A percentile compares a stretch with the other conserved stretches of the same genome.
phyloP scores from a whole-genome alignment of 2,888 invertebrate genomes.

The Epistrophe grossulariae region DNA sequence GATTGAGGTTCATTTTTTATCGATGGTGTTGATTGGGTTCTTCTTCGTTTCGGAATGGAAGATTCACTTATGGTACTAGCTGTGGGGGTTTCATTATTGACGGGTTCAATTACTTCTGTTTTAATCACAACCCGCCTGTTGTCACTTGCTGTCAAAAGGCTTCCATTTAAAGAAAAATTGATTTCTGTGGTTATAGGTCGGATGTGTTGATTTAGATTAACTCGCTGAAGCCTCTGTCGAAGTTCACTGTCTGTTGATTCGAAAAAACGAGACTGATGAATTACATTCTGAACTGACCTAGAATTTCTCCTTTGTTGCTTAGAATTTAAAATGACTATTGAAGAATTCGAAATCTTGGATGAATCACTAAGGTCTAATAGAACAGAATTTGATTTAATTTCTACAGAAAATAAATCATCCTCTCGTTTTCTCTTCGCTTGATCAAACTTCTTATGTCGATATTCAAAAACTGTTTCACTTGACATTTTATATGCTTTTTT shows the following conservation, averaged over 20 bases:
- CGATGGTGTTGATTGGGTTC: background rate
- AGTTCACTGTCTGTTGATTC: background rate
- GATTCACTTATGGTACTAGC: background rate
- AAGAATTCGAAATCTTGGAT: background rate
- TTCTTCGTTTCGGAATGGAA: background rate
- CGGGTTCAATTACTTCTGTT: background rate
- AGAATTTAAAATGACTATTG: background rate
- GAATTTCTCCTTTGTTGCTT: background rate
- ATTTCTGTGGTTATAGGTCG: background rate
- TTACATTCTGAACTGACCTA: background rate
- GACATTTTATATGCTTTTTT: background rate
- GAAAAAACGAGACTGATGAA: background rate
- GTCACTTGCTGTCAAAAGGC: background rate
- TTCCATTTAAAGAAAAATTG: background rate
- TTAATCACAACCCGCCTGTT: background rate
- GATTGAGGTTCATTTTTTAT: background rate
- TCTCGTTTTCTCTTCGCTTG: background rate
- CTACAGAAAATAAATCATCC: background rate
- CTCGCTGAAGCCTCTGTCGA: background rate
- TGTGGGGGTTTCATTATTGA: background rate
- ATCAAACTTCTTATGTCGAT: slow-evolving; percentile 45
- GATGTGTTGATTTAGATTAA: background rate
- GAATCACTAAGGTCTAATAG: background rate
- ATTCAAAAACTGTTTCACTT: slow-evolving; percentile 13
- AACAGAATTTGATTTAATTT: background rate